Conservation (phyloP, 1,140 invertebrate species). For the Dinothrombium tinctorium region DNA sequence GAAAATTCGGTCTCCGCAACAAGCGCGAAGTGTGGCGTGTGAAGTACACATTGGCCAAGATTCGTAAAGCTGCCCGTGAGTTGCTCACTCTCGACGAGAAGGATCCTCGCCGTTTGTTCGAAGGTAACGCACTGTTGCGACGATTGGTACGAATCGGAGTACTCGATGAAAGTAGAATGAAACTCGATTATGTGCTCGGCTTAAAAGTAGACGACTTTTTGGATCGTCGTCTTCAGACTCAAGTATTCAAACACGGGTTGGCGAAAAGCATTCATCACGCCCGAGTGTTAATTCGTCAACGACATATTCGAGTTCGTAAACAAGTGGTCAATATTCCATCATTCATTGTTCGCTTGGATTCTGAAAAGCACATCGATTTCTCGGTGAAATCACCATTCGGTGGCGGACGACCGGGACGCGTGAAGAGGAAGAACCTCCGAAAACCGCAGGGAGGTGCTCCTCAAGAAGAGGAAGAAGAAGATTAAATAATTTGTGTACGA, state of each 20-base stretch:
- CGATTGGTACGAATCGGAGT: constrained; percentile 94
- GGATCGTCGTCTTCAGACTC: constrained; percentile 93
- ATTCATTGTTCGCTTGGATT: constrained; percentile 91
- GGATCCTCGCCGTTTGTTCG: constrained; percentile 84
- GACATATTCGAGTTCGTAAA: constrained; percentile 95
- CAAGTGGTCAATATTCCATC: constrained; percentile 99
- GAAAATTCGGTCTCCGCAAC: constrained; percentile 94
- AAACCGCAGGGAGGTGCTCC: constrained; percentile 45
- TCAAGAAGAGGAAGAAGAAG: constrained; percentile 61
- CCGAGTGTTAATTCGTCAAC: constrained; percentile 87
- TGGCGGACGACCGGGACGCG: constrained; percentile 88
- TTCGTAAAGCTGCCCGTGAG: constrained; percentile 96
- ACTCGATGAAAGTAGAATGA: constrained; percentile 89
- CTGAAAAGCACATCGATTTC: constrained; percentile 99
- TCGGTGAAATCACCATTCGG: constrained; percentile 94
- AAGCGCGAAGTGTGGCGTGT: constrained; percentile 99
- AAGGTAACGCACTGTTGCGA: constrained; percentile 94
- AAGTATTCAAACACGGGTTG: constrained; percentile 95
- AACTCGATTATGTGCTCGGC: constrained; percentile 98
- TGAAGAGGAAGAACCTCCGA: constrained; percentile 97
- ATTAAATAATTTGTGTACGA: constrained; percentile 25
- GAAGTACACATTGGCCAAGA: constrained; percentile 91
- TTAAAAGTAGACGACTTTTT: constrained; percentile 98
- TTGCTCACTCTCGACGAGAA: constrained; percentile 95
- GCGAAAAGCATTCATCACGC: constrained; percentile 99